Conservation (phyloP, 2,113 vertebrate species). For the Uria aalge region DNA sequence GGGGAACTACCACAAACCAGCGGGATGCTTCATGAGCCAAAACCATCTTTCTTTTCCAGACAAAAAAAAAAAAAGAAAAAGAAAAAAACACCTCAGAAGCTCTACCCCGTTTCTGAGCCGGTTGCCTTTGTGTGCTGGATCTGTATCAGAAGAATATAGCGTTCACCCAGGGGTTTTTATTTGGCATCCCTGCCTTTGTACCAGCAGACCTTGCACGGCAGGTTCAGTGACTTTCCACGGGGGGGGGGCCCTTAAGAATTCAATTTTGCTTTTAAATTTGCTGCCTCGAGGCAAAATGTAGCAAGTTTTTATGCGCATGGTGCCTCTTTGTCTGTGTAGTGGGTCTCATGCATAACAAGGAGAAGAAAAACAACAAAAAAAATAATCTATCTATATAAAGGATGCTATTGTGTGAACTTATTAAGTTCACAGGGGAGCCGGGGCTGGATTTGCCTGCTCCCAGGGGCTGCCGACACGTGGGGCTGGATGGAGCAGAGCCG, state of each 20-base stretch:
- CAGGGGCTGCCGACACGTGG: not conserved
- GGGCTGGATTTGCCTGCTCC: not conserved
- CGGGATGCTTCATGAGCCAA: accelerated
- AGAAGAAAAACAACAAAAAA: not conserved
- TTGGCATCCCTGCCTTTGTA: not conserved
- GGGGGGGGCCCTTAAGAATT: conserved; percentile 38
- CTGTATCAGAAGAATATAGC: not conserved
- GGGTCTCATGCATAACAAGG: conserved; percentile 34
- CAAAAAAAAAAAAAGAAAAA: not conserved
- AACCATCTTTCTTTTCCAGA: not conserved
- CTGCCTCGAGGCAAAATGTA: conserved; percentile 65
- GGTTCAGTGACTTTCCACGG: conserved; percentile 39
- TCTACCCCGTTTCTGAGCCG: not conserved
- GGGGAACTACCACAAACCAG: not conserved
- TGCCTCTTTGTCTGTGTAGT: conserved; percentile 68
- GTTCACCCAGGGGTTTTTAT: conserved; percentile 23
- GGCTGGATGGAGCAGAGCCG: not conserved
- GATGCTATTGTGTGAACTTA: conserved; percentile 48
- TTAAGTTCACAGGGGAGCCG: not conserved
- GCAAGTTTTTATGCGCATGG: conserved; percentile 56
- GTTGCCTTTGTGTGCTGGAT: not conserved
- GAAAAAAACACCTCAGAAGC: not conserved
- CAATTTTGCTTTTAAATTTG: conserved; percentile 64
- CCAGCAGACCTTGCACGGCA: conserved; percentile 44
- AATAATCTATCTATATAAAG: conserved; percentile 3